Conservation (phyloP, 2,888 invertebrate species). For the Dugesia japonica region DNA sequence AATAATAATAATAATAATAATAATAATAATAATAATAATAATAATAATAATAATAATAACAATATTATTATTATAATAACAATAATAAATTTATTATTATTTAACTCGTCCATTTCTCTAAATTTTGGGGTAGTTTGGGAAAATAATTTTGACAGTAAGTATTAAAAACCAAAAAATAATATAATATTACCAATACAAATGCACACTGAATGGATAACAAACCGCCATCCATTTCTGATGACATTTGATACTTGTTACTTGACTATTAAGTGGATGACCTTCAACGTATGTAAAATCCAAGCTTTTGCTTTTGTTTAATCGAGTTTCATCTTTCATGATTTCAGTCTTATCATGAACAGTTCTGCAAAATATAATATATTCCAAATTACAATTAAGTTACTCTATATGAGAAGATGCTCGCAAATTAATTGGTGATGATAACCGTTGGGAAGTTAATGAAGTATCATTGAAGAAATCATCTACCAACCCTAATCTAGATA, state of each 20-base stretch:
- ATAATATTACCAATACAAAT: slow-evolving; percentile 72
- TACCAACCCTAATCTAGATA: neutral
- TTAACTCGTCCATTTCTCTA: no score
- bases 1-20: no score
- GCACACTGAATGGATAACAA: slow-evolving; percentile 83
- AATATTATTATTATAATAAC: no score
- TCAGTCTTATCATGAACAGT: neutral
- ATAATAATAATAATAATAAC: no score
- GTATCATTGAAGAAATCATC: neutral
- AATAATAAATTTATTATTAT: no score
- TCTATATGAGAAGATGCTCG: neutral
- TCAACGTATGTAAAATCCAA: neutral
- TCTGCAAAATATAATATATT: neutral
- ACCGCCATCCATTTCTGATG: slow-evolving; percentile 95
- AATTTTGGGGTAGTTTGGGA: no score
- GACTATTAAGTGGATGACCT: neutral
- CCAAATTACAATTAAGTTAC: neutral
- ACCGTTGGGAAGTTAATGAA: neutral
- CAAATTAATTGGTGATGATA: neutral
- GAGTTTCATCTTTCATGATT: neutral
- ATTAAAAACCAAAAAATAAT: no score
- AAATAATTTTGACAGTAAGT: no score
- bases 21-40: no score
- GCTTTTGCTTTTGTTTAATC: neutral
- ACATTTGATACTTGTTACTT: slow-evolving; percentile 51